Percentiles rank a stretch among this genome's conserved stretches.
Conservation (phyloP, 1,140 invertebrate genomes). For the Pseudoatta argentina region DNA sequence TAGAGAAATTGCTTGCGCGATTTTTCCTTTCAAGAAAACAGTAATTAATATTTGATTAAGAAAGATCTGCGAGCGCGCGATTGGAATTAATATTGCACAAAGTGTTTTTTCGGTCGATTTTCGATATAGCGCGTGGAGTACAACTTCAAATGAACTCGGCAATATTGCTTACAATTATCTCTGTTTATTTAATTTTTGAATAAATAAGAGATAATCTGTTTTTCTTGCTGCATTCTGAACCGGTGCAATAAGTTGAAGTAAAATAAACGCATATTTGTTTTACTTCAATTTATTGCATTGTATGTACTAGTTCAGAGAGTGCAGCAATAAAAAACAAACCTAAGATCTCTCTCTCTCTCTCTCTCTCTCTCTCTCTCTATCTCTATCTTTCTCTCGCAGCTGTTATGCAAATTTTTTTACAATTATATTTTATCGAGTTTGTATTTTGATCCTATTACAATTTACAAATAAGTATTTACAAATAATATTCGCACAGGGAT, state of each 20-base stretch:
- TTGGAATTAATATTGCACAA: neutral
- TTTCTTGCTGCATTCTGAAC: too few relatives aligned
- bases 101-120: neutral
- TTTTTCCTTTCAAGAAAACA: neutral
- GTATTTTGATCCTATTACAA: neutral
- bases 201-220: neutral
- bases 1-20: constrained; percentile 27
- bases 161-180: neutral
- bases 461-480: constrained; percentile 1
- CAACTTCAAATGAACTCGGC: neutral
- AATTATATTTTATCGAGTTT: neutral
- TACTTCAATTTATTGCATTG: too few relatives aligned
- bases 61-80: neutral
- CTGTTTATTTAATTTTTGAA: neutral
- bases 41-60: constrained; percentile 36
- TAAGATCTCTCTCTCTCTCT: too few relatives aligned
- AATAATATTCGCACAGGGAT: neutral
- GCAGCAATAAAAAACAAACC: too few relatives aligned
- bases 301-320: too few relatives aligned
- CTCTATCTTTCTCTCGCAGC: neutral
- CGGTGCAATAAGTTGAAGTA: too few relatives aligned
- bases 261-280: too few relatives aligned
- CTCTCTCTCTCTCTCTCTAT: too few relatives aligned
- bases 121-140: neutral
- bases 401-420: neutral